phyloP scores from a whole-genome alignment of 2,113 vertebrate species.

The Vimba vimba region DNA sequence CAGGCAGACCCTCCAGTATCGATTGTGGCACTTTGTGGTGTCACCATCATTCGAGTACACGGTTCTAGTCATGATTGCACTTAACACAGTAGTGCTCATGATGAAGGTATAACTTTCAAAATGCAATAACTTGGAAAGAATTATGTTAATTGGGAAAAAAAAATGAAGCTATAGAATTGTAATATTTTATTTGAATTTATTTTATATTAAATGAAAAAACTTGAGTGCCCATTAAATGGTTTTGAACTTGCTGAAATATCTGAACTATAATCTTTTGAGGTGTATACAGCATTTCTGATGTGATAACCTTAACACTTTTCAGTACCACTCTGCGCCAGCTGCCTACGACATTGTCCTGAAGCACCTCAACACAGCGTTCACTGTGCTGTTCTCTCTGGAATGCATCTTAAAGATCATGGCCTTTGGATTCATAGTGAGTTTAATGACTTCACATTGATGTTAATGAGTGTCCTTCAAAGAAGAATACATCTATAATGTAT shows the following conservation, averaged over 20 bases:
- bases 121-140: neutral
- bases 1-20: constrained; percentile 95
- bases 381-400: constrained; percentile 96
- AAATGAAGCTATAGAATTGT: neutral
- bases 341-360: constrained; percentile 93
- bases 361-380: constrained; percentile 96
- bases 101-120: constrained; percentile 87
- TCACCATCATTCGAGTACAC: constrained; percentile 97
- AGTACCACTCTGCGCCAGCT: constrained; percentile 94
- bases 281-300: neutral
- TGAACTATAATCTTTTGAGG: neutral
- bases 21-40: constrained; percentile 97
- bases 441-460: neutral
- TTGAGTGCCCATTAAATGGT: too few species aligned
- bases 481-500: neutral
- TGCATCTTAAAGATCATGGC: constrained; percentile 96
- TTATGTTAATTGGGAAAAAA: neutral
- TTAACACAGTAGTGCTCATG: constrained; percentile 98
- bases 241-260: neutral
- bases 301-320: constrained; percentile 43
- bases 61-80: constrained; percentile 96
- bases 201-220: too few species aligned
- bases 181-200: too few species aligned
- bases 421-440: constrained; percentile 91
- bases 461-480: neutral